Evolutionary conservation across 2,797 vertebrate genomes (phyloP), one percentile per base, ranked within the genome.

Genomic region (Xyrichtys novacula): DNA sequence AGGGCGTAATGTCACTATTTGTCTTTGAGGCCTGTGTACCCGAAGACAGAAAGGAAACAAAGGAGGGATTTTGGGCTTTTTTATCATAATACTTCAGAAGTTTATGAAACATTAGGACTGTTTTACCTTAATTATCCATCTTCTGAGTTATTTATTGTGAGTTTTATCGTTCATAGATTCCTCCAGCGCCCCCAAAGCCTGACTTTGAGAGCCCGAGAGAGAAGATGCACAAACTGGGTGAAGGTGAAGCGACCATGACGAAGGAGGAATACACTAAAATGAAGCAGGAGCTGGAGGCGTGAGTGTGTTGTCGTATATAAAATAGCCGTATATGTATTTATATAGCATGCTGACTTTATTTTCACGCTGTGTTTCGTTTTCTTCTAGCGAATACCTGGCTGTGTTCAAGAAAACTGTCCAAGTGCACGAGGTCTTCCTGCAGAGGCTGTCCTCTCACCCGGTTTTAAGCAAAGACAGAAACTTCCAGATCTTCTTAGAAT

Each of bases 351-450:
- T 50, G 8, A n/a, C 42, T 52, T 6, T 26, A 53, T 6, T 54
- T 16, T 62, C 10, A 68, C 46, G 7, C 23, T 17, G 1, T 69
- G 3, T 71, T 57, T 53, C 49, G 6, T 40, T 66, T 38, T 22
- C 7, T 76, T 85, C 22, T 50, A 95, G 94, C 16, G 94, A 95
- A 86, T 99, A 99, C 83, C 95, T 99, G 0, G 98, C 97, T 52
- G 97, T 99, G 68, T 99, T 99, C 92, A 99, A 99, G 94, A 99
- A 99, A 93, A 99, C 98, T 1, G 98, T 99, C 28, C 97, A 98
- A 63, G 96, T 98, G 22, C 98, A 99, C 53, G 98, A 99, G 92
- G 85, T 98, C 62, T 99, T 99, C 83, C 95, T 99, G 70, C 97
- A 99, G 89, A 87, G 96, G 73, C 89, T 99, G 72, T 95, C 97